A percentile compares a stretch with the other conserved stretches of the same genome.
Conservation (phyloP, 2,113 vertebrate species). For the Saimiri boliviensis region DNA sequence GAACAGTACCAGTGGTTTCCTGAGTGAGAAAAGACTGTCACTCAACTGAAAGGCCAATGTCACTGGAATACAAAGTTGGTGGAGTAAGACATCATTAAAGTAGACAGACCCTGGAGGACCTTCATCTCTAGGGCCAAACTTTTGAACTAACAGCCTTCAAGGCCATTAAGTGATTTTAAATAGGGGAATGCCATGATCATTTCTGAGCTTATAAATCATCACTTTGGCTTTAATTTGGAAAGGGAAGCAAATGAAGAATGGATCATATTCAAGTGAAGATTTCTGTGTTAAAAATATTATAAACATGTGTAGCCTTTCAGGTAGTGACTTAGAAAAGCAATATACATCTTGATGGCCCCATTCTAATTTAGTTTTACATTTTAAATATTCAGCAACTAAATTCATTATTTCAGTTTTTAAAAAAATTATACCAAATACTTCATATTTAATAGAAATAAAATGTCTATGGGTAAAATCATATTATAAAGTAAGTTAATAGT, state of each 20-base stretch:
- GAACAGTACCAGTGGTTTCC: background rate
- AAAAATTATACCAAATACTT: background rate
- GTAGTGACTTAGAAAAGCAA: background rate
- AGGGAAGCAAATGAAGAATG: background rate
- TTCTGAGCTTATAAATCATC: background rate
- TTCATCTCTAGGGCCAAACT: background rate
- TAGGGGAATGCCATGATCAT: background rate
- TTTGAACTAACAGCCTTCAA: background rate
- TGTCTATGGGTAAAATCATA: background rate
- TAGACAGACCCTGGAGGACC: background rate
- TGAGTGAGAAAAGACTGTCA: background rate
- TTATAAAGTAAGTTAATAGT: background rate
- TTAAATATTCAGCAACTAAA: slow-evolving; percentile 23
- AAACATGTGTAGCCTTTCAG: background rate
- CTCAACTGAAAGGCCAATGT: background rate
- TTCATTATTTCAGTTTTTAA: background rate
- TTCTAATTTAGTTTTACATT: background rate
- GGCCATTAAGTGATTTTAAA: background rate
- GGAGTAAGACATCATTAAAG: background rate
- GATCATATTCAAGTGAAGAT: background rate
- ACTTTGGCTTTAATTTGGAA: background rate
- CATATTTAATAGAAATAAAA: background rate
- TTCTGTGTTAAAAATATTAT: background rate
- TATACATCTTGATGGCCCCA: background rate
- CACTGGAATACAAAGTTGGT: background rate